Conservation (phyloP, 2,888 invertebrate species). For the Aporophyla lueneburgensis region DNA sequence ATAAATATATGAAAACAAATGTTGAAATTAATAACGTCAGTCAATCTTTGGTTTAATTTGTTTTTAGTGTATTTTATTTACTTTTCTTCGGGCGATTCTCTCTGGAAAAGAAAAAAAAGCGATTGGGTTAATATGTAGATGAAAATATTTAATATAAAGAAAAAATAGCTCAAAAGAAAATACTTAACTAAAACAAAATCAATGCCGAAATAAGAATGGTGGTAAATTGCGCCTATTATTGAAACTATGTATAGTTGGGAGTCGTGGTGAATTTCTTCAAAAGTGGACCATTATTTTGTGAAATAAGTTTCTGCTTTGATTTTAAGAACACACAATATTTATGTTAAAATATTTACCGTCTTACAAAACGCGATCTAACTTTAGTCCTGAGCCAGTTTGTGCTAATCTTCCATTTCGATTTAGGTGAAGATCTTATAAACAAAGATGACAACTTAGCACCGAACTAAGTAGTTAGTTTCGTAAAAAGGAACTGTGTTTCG, state of each 20-base stretch:
- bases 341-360: too few species aligned
- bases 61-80: slow-evolving; percentile 68
- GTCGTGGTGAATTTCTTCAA: background rate
- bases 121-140: background rate
- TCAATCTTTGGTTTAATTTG: slow-evolving; percentile 73
- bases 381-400: too few species aligned
- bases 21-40: slow-evolving; percentile 77
- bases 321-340: background rate
- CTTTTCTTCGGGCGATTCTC: slow-evolving; percentile 80
- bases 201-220: background rate
- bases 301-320: background rate
- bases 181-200: background rate
- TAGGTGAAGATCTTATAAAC: too few species aligned
- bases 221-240: background rate
- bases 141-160: background rate
- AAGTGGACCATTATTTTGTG: background rate
- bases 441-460: too few species aligned
- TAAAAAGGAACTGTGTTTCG: too few species aligned
- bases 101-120: slow-evolving; percentile 77
- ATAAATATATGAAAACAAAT: slow-evolving; percentile 56
- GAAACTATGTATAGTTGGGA: too few species aligned
- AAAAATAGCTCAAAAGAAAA: background rate
- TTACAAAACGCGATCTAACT: too few species aligned
- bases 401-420: too few species aligned
- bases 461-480: too few species aligned